phyloP scores from a whole-genome alignment of 1,140 invertebrate genomes.

The Helicoverpa zea region DNA sequence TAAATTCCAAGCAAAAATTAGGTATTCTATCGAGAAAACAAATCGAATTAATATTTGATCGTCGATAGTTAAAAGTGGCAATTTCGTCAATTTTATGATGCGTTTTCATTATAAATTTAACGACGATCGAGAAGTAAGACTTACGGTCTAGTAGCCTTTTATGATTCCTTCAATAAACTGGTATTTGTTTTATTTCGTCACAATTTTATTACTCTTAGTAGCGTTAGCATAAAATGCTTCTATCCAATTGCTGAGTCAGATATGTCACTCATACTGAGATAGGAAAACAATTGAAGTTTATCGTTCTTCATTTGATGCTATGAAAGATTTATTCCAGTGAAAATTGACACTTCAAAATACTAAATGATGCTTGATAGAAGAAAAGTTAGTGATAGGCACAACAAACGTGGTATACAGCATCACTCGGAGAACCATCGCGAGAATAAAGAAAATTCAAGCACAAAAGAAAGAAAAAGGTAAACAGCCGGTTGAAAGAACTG shows the following conservation, averaged over 20 bases:
- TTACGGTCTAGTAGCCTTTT: constrained; percentile 14
- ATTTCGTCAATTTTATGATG: constrained; percentile 35
- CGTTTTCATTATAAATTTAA: constrained; percentile 35
- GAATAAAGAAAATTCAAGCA: no score
- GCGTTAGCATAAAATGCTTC: neutral
- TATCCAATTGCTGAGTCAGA: neutral
- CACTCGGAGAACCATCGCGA: no score
- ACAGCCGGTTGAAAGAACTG: no score
- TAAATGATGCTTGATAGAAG: no score
- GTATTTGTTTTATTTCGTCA: constrained; percentile 3
- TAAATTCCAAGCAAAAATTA: no score
- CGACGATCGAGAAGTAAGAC: constrained; percentile 8
- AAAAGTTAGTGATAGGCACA: no score
- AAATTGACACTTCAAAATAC: no score
- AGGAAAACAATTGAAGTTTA: neutral
- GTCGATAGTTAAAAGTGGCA: neutral
- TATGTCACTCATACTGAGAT: neutral
- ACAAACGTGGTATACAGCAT: no score
- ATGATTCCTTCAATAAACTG: constrained; percentile 8
- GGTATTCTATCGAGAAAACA: neutral
- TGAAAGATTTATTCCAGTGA: no score
- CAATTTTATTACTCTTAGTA: constrained; percentile 7
- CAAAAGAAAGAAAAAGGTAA: no score
- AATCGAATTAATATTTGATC: neutral
- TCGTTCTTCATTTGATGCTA: no score